Evolutionary conservation across 2,113 vertebrate genomes (phyloP), one percentile per base, ranked within the genome.

Genomic region (Trichomycterus rosablanca): DNA sequence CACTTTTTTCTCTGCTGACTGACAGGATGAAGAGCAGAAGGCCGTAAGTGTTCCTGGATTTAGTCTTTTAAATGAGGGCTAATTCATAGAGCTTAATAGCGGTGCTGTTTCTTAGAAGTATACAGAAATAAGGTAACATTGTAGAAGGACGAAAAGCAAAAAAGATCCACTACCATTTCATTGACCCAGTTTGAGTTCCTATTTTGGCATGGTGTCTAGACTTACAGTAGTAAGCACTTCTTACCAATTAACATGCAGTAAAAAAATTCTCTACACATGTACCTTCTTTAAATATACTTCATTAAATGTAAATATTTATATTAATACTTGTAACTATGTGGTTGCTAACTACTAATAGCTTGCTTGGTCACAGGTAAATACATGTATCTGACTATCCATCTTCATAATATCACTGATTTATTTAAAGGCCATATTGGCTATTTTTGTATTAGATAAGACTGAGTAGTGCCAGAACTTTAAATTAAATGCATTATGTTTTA

Each of bases 11-110:
- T 65, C 78, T 72, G 74, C 74, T 84, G 40, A 71, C 82, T 23
- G 75, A 58, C 54, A 97, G 95, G 95, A 97, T 73, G 95, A 97
- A 86, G 93, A 97, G 74, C 93, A 97, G 79, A 98, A 93, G 90
- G 87, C 91, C 81, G 93, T 96, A 93, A 95, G 94, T 95, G 80
- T 63, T 63, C 70, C 23, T 55, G 40, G 8, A 42, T 48, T 56
- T 2, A 39, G 28, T 46, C 43, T 19, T 14, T 48, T 28, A 14
- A 18, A 45, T 35, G 14, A 34, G 30, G 19, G 19, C 42, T 30
- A 24, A 4, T 7, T 54, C 10, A 45, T 24, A 23, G 26, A 11
- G 23, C 26, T 8, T 43, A 18, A n/a, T 23, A n/a, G 37, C 2
- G 9, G 12, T 50, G 10, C 16, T 61, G 30, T 26, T 9, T 7